Evolutionary conservation across 2,888 invertebrate species (phyloP).

Genomic region (Seira musarum): DNA sequence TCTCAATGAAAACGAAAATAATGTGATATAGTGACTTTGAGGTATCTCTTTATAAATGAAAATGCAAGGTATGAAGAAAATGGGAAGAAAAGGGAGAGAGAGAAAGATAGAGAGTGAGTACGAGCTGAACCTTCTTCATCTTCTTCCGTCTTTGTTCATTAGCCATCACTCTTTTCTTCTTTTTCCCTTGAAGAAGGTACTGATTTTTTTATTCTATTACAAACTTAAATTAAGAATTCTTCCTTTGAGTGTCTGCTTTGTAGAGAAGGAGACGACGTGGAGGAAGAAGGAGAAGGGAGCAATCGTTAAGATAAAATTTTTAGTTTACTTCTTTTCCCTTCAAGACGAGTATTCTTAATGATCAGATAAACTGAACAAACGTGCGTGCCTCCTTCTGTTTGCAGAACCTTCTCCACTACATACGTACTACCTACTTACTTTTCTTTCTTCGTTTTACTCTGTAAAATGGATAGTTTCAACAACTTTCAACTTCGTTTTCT

Average conservation of each 20-base stretch:
- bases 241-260: conserved; percentile 14
- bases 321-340: conserved; percentile 25
- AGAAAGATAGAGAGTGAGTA: neutral
- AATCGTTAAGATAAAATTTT: conserved; percentile 5
- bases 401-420: neutral
- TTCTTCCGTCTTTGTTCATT: conserved; percentile 52
- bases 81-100: neutral
- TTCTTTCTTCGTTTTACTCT: conserved; percentile 5
- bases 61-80: neutral
- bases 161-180: conserved; percentile 42
- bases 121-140: neutral
- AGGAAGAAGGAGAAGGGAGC: neutral
- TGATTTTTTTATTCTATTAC: conserved; percentile 13
- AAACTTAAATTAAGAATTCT: conserved; percentile 44
- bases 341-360: conserved; percentile 41
- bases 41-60: neutral
- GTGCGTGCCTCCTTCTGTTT: conserved; percentile 5
- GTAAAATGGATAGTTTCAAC: conserved; percentile 45
- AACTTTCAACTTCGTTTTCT: conserved; percentile 18
- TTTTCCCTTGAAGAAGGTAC: conserved; percentile 15
- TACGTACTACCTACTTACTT: neutral
- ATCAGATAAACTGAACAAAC: conserved; percentile 50
- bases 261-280: neutral
- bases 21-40: conserved; percentile 3
- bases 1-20: neutral